These are phyloP conservation scores for Genyomyrus donnyi DNA, from an alignment of 2,113 vertebrate species.

Conservation along the genomic window DNA sequence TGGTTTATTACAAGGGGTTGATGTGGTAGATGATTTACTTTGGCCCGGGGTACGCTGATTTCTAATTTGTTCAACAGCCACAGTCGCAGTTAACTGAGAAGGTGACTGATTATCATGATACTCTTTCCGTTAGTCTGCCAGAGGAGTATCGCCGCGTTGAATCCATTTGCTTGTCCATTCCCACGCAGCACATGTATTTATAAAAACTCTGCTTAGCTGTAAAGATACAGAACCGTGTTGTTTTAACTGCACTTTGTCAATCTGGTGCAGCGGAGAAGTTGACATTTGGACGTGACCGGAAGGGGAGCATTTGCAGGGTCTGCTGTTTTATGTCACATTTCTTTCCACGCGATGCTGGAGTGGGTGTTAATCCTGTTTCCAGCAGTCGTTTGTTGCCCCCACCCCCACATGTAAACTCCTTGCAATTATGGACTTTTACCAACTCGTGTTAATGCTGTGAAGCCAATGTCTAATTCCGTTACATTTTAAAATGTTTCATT, in stretches of 20 bases:
- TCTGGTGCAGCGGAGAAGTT: background rate
- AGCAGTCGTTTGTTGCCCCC: background rate
- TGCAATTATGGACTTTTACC: background rate
- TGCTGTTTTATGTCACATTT: background rate
- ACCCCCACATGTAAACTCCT: slow-evolving; percentile 5
- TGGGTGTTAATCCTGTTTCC: background rate
- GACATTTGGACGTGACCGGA: background rate
- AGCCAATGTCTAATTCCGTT: slow-evolving; percentile 42
- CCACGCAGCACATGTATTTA: background rate
- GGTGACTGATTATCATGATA: background rate
- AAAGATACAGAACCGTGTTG: background rate
- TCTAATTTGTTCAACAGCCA: background rate
- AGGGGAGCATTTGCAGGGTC: background rate
- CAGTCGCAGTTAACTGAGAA: background rate
- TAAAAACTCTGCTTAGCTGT: background rate
- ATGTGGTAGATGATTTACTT: background rate
- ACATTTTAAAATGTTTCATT: slow-evolving; percentile 32
- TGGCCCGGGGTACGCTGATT: background rate
- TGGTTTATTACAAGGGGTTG: background rate
- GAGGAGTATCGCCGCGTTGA: background rate
- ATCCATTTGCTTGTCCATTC: background rate
- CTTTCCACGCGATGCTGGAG: background rate
- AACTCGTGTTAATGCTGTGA: slow-evolving; percentile 63
- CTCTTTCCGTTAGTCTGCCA: background rate
- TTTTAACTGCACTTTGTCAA: slow-evolving; percentile 13